Conservation (phyloP, 2,113 vertebrate genomes). For the Passer domesticus region DNA sequence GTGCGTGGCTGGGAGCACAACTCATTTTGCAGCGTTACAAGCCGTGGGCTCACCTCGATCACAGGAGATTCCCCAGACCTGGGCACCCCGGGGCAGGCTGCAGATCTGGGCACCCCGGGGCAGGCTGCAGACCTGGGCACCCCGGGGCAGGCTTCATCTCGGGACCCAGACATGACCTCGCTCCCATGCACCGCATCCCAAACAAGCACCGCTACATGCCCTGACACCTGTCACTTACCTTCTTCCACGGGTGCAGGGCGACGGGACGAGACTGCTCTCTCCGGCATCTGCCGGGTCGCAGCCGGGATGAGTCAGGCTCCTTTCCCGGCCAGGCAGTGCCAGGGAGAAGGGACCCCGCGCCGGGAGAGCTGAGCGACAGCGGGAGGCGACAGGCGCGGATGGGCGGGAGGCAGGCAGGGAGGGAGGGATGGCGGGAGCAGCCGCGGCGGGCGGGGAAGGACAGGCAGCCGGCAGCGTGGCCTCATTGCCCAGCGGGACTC, state of each 20-base stretch:
- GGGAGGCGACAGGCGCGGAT: not conserved
- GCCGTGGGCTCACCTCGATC: not conserved
- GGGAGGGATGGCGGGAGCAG: not conserved
- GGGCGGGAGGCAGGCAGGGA: not conserved
- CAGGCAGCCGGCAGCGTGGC: not conserved
- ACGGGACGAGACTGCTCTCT: not conserved
- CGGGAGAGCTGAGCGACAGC: not conserved
- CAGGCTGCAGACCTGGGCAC: not conserved
- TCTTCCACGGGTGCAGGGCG: not conserved
- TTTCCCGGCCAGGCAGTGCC: conserved; percentile 37
- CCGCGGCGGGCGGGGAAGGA: conserved; percentile 15
- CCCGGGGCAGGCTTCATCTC: not conserved
- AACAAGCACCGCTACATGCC: not conserved
- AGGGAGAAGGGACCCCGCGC: not conserved
- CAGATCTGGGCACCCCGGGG: not conserved
- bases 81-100: not conserved
- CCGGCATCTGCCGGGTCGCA: not conserved
- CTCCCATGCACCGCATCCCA: not conserved
- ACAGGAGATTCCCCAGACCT: not conserved
- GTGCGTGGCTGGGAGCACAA: not conserved
- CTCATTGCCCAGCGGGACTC: not conserved
- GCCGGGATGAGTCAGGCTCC: not conserved
- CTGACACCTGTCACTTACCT: conserved; percentile 25
- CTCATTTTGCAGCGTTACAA: not conserved
- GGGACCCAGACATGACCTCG: not conserved